These are phyloP conservation scores for Andrena bucephala DNA, from an alignment of 2,888 invertebrate species.

Conservation along the genomic window DNA sequence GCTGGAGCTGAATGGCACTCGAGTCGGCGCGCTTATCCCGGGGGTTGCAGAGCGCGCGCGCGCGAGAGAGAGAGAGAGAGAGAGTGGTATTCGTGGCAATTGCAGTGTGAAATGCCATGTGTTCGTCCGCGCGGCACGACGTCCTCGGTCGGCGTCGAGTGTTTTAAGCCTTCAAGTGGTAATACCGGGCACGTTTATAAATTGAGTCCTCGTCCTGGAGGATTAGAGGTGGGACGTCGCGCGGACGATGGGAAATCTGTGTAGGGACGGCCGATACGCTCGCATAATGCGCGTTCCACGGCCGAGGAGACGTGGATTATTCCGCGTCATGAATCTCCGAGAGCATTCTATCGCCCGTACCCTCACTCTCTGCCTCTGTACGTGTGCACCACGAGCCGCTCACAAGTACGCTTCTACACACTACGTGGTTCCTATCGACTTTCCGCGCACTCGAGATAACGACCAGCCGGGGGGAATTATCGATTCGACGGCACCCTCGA, in stretches of 20 bases:
- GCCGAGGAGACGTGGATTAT: slow-evolving; percentile 74
- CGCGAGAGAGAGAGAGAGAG: slow-evolving; percentile 7
- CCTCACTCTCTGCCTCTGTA: not conserved
- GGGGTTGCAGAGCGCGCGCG: not conserved
- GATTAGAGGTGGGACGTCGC: slow-evolving; percentile 71
- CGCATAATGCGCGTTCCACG: slow-evolving; percentile 68
- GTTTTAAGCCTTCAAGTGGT: slow-evolving; percentile 80
- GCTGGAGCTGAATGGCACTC: slow-evolving; percentile 48
- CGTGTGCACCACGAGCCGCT: not conserved
- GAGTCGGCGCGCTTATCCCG: slow-evolving; percentile 57
- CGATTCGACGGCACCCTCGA: slow-evolving; percentile 29
- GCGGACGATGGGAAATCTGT: slow-evolving; percentile 77
- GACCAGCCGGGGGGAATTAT: slow-evolving; percentile 20
- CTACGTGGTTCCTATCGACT: slow-evolving; percentile 55
- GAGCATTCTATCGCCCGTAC: slow-evolving; percentile 54
- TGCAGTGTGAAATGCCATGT: slow-evolving; percentile 78
- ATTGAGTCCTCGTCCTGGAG: slow-evolving; percentile 80
- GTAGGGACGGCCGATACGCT: slow-evolving; percentile 61
- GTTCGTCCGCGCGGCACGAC: slow-evolving; percentile 54
- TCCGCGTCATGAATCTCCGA: slow-evolving; percentile 76
- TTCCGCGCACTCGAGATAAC: slow-evolving; percentile 25
- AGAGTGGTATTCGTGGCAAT: slow-evolving; percentile 66
- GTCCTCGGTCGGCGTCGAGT: slow-evolving; percentile 73
- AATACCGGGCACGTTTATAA: slow-evolving; percentile 79
- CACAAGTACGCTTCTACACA: not conserved